Evolutionary conservation across 2,113 vertebrate species (phyloP), one percentile per base, ranked within the genome.

Genomic region (Bambusicola thoracicus): DNA sequence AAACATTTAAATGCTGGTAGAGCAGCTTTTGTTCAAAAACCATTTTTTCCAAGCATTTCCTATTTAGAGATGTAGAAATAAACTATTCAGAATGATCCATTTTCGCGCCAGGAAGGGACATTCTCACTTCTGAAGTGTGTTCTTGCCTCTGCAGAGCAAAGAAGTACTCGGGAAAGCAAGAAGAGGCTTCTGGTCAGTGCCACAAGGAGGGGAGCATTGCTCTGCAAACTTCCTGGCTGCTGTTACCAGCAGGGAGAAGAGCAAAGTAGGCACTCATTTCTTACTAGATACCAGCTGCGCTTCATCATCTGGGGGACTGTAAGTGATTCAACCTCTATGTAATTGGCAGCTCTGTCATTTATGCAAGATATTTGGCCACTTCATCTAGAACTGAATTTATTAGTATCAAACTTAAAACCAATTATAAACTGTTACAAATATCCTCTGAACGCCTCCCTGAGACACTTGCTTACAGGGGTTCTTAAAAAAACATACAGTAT

Each of bases 11-110:
- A n/a, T n/a, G n/a, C 46, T 80, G 46, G 49, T 24, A 89, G 29
- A 27, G 55, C 29, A 91, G 49, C 63, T 87, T 92, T 58, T 65
- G 53, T 62, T 85, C 34, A 80, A 81, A 12, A 67, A 70, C 46
- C 48, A 29, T 68, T 15, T 15, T 81, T 63, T 11, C 74, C 38
- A 65, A 86, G 59, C 53, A 29, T 3, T 49, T 77, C 11, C 7
- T n/a, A 68, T 36, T 85, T 51, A 72, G 62, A 92, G 43, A 81
- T 34, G 13, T 66, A 77, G 13, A 92, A 95, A 69, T 21, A 29
- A 59, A 29, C 15, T 30, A 48, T 20, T 72, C 49, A 70, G 19
- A 89, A 87, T 69, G 6, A 74, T 81, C 81, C 4, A 65, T 40
- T 90, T 89, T 41, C 20, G 29, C 3, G 10, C 40, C 36, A 1